These are phyloP conservation scores for Sebastes itinus DNA, from an alignment of 2,797 vertebrate genomes.

Conservation along the genomic window DNA sequence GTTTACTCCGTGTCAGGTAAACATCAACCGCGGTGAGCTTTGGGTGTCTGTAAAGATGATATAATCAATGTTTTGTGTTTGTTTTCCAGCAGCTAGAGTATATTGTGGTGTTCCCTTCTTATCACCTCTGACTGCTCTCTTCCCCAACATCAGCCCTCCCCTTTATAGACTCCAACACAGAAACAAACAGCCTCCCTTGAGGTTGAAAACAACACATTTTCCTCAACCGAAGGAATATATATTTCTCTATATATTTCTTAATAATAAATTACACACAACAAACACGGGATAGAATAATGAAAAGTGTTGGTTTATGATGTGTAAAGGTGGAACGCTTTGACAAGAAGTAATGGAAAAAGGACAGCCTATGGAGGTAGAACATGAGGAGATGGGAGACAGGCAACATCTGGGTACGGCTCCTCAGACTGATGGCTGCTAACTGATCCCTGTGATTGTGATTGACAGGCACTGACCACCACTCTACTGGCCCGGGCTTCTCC, in stretches of 20 bases:
- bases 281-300: slow-evolving; percentile 17
- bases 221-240: neutral
- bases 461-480: slow-evolving; percentile 85
- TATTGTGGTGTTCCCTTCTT: slow-evolving; percentile 66
- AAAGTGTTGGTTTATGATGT: slow-evolving; percentile 11
- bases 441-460: slow-evolving; percentile 87
- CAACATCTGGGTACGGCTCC: slow-evolving; percentile 68
- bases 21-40: slow-evolving; percentile 69
- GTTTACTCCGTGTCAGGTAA: slow-evolving; percentile 83
- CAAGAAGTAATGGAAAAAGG: slow-evolving; percentile 40
- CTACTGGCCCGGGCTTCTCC: slow-evolving; percentile 80
- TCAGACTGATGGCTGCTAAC: slow-evolving; percentile 81
- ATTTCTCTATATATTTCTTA: slow-evolving; percentile 8
- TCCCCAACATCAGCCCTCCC: slow-evolving; percentile 52
- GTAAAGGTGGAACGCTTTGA: slow-evolving; percentile 29
- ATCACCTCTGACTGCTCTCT: slow-evolving; percentile 77
- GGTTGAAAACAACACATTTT: slow-evolving; percentile 38
- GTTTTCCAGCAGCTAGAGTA: slow-evolving; percentile 68
- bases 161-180: slow-evolving; percentile 52
- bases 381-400: slow-evolving; percentile 68
- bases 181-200: slow-evolving; percentile 51
- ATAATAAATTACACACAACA: slow-evolving; percentile 10
- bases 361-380: slow-evolving; percentile 40
- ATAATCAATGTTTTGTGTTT: slow-evolving; percentile 84
- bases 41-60: slow-evolving; percentile 78